Percentiles rank a stretch among this genome's conserved stretches.
These are phyloP conservation scores for Cranoglanis bouderius DNA, from an alignment of 2,113 vertebrate species.

Conservation along the genomic window DNA sequence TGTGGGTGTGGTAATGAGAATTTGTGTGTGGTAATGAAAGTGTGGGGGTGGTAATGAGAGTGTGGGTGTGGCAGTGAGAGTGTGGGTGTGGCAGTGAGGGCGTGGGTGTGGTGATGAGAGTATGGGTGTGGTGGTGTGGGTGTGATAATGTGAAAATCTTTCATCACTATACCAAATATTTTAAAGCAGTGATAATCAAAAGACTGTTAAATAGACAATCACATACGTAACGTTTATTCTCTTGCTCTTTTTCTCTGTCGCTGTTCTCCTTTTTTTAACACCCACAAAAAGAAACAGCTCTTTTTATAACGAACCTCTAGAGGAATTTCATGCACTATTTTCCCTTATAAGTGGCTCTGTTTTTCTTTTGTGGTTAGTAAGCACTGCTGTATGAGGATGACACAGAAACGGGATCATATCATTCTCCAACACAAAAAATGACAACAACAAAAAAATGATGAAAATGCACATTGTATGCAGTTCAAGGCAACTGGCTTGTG, in stretches of 20 bases:
- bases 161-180: background rate
- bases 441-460: background rate
- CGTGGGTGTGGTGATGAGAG: background rate
- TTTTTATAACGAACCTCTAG: slow-evolving; percentile 45
- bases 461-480: background rate
- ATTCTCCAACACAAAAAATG: background rate
- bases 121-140: background rate
- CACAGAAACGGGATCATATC: slow-evolving; percentile 2
- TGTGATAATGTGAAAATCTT: background rate
- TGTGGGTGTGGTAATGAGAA: background rate
- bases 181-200: slow-evolving; percentile 19
- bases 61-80: background rate
- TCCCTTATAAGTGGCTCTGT: slow-evolving; percentile 36
- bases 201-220: background rate
- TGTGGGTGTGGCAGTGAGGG: background rate
- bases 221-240: slow-evolving; percentile 7
- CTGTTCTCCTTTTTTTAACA: slow-evolving; percentile 15
- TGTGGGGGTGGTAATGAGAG: background rate
- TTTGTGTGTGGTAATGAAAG: background rate
- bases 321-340: slow-evolving; percentile 50
- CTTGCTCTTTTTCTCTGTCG: background rate
- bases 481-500: background rate
- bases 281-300: slow-evolving; percentile 27
- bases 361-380: slow-evolving; percentile 41
- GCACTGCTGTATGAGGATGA: slow-evolving; percentile 26